Conservation (phyloP, 2,113 vertebrate genomes). For the Haemorhous mexicanus region DNA sequence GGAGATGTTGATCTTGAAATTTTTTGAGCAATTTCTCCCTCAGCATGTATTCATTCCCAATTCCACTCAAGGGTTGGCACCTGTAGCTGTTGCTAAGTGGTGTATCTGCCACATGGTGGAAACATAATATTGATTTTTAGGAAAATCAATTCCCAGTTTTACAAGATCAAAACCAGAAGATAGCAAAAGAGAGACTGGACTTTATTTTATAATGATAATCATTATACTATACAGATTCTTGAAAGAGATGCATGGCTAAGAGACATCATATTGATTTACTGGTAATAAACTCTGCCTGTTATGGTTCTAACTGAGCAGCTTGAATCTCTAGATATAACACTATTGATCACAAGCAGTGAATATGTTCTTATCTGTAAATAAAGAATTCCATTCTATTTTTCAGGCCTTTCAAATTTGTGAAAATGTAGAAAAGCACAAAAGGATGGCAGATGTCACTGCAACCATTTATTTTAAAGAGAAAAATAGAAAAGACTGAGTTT, state of each 20-base stretch:
- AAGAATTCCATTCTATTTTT: constrained; percentile 34
- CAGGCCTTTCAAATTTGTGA: constrained; percentile 15
- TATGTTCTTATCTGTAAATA: constrained; percentile 62
- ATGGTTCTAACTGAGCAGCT: constrained; percentile 38
- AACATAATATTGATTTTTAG: constrained; percentile 54
- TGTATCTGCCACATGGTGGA: constrained; percentile 44
- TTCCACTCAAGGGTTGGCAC: constrained; percentile 12
- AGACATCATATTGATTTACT: constrained; percentile 62
- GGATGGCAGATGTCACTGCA: background rate
- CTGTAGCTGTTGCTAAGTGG: constrained; percentile 48
- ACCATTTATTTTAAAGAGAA: background rate
- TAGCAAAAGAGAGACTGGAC: constrained; percentile 48
- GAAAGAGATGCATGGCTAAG: constrained; percentile 44
- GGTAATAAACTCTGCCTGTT: constrained; percentile 55
- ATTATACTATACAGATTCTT: constrained; percentile 52
- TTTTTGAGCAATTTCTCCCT: constrained; percentile 47
- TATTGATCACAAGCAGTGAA: constrained; percentile 54
- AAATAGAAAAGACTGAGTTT: background rate
- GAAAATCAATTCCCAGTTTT: constrained; percentile 65
- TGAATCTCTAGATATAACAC: constrained; percentile 48
- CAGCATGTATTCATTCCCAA: constrained; percentile 32
- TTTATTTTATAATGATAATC: constrained; percentile 63
- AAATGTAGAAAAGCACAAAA: background rate
- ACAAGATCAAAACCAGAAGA: constrained; percentile 57
- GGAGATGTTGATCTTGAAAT: constrained; percentile 56